Evolutionary conservation across 1,140 invertebrate genomes (phyloP).

Genomic region (Diorhabda sublineata): DNA sequence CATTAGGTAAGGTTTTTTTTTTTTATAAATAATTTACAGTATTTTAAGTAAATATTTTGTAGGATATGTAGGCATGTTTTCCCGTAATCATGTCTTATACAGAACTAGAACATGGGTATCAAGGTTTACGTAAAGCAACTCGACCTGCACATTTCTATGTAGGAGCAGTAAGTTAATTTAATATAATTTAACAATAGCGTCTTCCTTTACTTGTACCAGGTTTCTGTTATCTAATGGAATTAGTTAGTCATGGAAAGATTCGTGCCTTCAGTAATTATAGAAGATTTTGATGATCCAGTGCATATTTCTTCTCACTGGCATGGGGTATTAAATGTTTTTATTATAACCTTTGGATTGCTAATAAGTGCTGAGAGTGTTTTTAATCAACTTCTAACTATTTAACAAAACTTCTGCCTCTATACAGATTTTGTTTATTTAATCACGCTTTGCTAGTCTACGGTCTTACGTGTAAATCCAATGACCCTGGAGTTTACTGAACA

Average conservation of each 20-base stretch:
- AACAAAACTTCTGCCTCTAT: too few species aligned
- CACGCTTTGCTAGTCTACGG: too few species aligned
- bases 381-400: too few species aligned
- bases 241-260: not conserved
- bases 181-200: not conserved
- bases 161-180: slow-evolving; percentile 42
- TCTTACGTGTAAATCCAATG: too few species aligned
- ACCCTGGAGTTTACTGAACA: too few species aligned
- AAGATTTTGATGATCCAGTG: slow-evolving; percentile 48
- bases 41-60: not conserved
- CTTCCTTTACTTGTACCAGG: too few species aligned
- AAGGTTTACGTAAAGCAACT: slow-evolving; percentile 66
- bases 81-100: slow-evolving; percentile 73
- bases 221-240: not conserved
- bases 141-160: slow-evolving; percentile 57
- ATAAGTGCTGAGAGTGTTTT: too few species aligned
- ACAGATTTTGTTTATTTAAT: too few species aligned
- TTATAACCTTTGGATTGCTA: not conserved
- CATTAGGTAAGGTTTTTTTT: not conserved
- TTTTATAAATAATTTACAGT: not conserved
- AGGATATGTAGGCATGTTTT: slow-evolving; percentile 25
- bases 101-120: slow-evolving; percentile 84
- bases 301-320: slow-evolving; percentile 35
- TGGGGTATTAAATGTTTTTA: slow-evolving; percentile 24
- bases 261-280: slow-evolving; percentile 48